phyloP scores from a whole-genome alignment of 2,113 vertebrate species.

The Malurus cyaneus region DNA sequence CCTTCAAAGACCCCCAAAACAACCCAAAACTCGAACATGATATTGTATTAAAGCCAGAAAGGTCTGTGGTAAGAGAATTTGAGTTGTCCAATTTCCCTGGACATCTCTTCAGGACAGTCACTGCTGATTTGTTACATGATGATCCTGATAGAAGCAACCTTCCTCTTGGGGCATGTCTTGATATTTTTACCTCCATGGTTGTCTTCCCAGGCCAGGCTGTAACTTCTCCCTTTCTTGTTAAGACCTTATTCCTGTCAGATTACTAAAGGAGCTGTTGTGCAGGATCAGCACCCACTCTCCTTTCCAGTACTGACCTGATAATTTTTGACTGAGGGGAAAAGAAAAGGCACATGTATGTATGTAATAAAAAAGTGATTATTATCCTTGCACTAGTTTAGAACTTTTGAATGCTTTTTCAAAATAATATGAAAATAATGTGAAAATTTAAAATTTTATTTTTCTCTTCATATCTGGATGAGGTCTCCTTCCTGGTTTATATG shows the following conservation, averaged over 20 bases:
- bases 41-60: neutral
- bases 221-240: neutral
- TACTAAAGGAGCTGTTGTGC: neutral
- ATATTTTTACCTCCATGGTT: neutral
- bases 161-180: neutral
- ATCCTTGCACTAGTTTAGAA: neutral
- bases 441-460: neutral
- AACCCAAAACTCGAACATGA: accelerated
- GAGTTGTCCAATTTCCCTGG: neutral
- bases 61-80: neutral
- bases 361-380: neutral
- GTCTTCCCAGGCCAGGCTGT: neutral
- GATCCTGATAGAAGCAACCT: neutral
- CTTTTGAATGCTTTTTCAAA: neutral
- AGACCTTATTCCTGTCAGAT: neutral
- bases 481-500: neutral
- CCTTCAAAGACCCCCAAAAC: accelerated
- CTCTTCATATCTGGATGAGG: neutral
- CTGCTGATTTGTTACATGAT: neutral
- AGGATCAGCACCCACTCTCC: neutral
- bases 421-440: neutral
- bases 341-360: accelerated
- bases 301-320: neutral
- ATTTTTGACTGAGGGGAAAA: neutral
- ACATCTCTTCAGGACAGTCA: neutral